Percentiles rank a stretch among this genome's conserved stretches.
Conservation (phyloP, 2,113 vertebrate species). For the Tyrannus savana region DNA sequence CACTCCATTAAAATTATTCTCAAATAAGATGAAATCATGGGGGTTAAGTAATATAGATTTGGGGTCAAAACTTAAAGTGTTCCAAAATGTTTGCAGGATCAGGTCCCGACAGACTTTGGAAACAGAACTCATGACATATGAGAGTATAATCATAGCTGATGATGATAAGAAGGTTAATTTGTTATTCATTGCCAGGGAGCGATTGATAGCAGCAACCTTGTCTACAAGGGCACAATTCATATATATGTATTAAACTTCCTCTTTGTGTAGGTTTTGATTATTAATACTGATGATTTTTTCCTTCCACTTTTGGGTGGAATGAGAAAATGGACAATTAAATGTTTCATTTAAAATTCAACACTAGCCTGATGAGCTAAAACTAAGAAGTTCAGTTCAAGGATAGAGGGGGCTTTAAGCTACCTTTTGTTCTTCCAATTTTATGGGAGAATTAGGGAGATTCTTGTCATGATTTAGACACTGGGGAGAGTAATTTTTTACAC, state of each 20-base stretch:
- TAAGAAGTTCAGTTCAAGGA: neutral
- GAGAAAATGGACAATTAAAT: conserved; percentile 50
- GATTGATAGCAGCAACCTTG: conserved; percentile 40
- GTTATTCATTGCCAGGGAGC: conserved; percentile 8
- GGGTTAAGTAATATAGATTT: neutral
- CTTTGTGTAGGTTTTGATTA: conserved; percentile 45
- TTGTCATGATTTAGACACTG: neutral
- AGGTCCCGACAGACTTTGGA: neutral
- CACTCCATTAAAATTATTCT: neutral
- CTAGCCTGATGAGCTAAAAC: neutral
- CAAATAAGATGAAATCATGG: neutral
- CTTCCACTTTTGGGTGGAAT: conserved; percentile 17
- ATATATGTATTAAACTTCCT: conserved; percentile 46
- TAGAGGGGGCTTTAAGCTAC: neutral
- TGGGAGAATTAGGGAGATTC: neutral
- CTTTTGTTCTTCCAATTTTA: neutral
- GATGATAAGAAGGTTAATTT: conserved; percentile 32
- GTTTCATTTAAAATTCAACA: conserved; percentile 2
- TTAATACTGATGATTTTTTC: conserved; percentile 19
- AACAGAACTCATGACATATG: neutral
- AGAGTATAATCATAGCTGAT: neutral
- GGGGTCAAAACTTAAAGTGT: neutral
- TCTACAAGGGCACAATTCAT: conserved; percentile 40
- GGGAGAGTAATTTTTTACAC: neutral
- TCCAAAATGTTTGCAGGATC: conserved; percentile 1